Base-by-base conservation (phyloP, 2,113 vertebrate species). In the Falco punctatus region DNA sequence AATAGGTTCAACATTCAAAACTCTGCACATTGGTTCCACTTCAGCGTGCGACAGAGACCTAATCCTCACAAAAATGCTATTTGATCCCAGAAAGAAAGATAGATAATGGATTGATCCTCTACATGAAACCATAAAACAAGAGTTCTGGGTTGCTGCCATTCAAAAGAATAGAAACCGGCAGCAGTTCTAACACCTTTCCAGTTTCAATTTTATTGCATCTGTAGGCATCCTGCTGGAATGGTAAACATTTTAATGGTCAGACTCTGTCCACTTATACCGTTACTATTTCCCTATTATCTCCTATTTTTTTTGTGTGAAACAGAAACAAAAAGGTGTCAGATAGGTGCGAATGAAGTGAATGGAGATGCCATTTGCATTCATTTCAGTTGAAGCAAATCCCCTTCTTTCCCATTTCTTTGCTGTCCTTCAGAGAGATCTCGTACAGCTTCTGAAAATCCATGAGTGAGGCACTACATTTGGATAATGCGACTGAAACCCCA, bases 221-320 rank as follows among this genome's bases (percentile, higher is more conserved):
- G 96, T 97, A 98, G 96, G 92, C 95, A 95, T 97, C 97, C 21
- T 86, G 92, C 94, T 96, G 97, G 91, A 98, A 98, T 96, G 93
- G 96, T 98, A 98, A 98, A 98, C 98, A 98, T 98, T 97, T 98
- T 98, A 98, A 98, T 98, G 98, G 97, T 52, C 96, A 94, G 93
- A 35, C 61, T 96, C 97, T 97, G 94, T 97, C 97, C 97, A 97
- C 94, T 97, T 98, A 96, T 32, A 70, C 92, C 87, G 94, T 96
- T 95, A 92, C 97, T 95, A 94, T 97, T 98, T 97, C 96, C 87
- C 94, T 95, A 97, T 98, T 98, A 97, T 97, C 91, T 86, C 57
- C 70, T 77, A 54, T 95, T 97, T 98, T 96, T 38, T 96, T 98
- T 42, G 87, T 94, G 96, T 71, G 94, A 95, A 97, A 92, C 30